Evolutionary conservation across 2,113 vertebrate genomes (phyloP), one percentile per base, ranked within the genome.

Genomic region (Nibea coibor): DNA sequence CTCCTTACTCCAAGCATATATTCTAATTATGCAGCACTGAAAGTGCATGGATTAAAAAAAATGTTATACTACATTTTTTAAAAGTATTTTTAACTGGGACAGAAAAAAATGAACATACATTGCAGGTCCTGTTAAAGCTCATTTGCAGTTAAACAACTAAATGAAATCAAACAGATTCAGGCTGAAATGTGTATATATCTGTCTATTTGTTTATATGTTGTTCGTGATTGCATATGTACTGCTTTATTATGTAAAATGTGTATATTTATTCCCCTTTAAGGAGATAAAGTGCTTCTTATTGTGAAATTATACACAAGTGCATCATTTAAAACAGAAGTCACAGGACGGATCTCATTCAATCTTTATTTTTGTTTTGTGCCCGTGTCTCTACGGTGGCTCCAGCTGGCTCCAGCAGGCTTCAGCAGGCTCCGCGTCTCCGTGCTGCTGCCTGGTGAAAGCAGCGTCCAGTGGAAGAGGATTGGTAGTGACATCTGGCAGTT

Each of bases 401-500:
- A 69, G 75, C 75, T 76, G 68, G 81, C 81, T 85, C 76, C 78
- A 75, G 77, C 75, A 78, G 68, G 80, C 81, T 85, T 76, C 78
- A 75, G 77, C 75, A 78, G 83, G 80, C 76, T 54, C 45, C 5
- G 47, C 19, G 82, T 84, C 84, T 83, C 76, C 12, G 35, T 35
- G 80, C 72, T 28, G 58, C 91, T 91, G 90, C 87, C 91, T 88
- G 81, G 84, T 85, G 67, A 86, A 86, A 76, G 80, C 7, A 22
- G 89, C 86, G 65, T 86, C 93, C 89, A 82, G 69, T 81, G 88
- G 84, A 91, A 35, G 86, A 81, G 45, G 88, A 94, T 95, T 95
- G 93, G 90, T 89, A 93, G 88, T 92, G 95, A 96, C 96, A 96
- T 96, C 96, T 97, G 95, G 96, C 91, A 96, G 96, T 95, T 96